A percentile compares a stretch with the other conserved stretches of the same genome.
Evolutionary conservation across 2,888 invertebrate species (phyloP).

Genomic region (Apeira syringaria): DNA sequence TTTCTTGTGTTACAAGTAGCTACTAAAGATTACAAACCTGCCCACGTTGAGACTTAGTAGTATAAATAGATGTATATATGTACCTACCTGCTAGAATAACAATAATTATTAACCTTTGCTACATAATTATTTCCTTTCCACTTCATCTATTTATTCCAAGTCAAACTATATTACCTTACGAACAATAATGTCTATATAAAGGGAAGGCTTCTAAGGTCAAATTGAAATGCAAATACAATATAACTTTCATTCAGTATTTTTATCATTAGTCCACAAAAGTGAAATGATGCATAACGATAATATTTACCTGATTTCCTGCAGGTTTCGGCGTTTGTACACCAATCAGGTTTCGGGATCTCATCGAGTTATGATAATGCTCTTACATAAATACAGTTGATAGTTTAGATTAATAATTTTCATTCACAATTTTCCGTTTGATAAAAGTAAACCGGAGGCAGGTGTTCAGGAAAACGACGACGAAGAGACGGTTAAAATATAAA

Average conservation of each 20-base stretch:
- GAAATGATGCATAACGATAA: neutral
- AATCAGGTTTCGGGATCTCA: neutral
- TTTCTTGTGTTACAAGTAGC: too few species aligned
- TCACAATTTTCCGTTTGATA: constrained; percentile 51
- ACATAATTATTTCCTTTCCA: too few species aligned
- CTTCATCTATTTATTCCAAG: too few species aligned
- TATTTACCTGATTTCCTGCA: constrained; percentile 23
- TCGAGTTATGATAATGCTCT: constrained; percentile 6
- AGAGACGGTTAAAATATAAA: constrained; percentile 61
- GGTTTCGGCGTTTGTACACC: constrained; percentile 13
- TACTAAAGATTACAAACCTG: too few species aligned
- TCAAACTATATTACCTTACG: too few species aligned
- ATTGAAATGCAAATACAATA: neutral
- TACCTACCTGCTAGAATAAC: too few species aligned
- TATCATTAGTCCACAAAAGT: neutral
- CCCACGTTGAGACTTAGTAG: too few species aligned
- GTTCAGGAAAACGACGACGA: constrained; percentile 30
- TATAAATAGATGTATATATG: too few species aligned
- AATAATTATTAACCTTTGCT: too few species aligned
- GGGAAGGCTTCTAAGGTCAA: neutral
- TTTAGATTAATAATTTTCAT: constrained; percentile 45
- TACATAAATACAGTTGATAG: constrained; percentile 10
- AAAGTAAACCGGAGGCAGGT: constrained; percentile 65
- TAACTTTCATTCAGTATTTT: constrained; percentile 11
- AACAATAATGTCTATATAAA: too few species aligned